phyloP scores from a whole-genome alignment of 2,888 invertebrate genomes.

The Geophilus truncorum region DNA sequence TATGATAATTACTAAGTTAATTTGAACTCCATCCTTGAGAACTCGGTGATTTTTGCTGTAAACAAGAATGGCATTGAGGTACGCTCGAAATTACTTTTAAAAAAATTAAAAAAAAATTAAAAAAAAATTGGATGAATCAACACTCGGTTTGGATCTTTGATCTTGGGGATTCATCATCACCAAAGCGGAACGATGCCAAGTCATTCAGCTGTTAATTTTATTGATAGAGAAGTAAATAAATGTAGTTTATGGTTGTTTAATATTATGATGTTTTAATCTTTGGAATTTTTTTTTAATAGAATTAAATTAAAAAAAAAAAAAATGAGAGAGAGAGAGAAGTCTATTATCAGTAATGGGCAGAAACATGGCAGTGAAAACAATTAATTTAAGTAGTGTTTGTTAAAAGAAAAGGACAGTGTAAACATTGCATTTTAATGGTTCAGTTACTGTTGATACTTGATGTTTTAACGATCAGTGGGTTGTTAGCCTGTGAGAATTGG shows the following conservation, averaged over 20 bases:
- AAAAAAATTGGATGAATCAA: not conserved
- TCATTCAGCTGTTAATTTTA: not conserved
- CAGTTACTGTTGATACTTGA: too few species aligned
- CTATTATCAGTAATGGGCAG: not conserved
- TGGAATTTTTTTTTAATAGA: too few species aligned
- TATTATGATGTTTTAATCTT: too few species aligned
- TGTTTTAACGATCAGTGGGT: too few species aligned
- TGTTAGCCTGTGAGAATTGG: too few species aligned
- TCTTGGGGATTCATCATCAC: not conserved
- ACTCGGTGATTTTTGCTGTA: not conserved
- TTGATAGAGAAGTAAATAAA: not conserved
- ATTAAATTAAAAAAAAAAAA: too few species aligned
- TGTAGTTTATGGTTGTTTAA: too few species aligned
- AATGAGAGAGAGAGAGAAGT: too few species aligned
- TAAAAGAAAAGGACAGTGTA: not conserved
- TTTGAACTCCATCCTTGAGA: not conserved
- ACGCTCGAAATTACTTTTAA: too few species aligned
- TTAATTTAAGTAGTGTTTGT: not conserved
- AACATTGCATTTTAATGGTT: not conserved
- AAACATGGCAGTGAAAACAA: not conserved
- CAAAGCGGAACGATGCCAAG: not conserved
- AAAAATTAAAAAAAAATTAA: not conserved
- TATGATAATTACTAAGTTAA: not conserved
- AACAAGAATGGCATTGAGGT: too few species aligned
- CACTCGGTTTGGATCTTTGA: not conserved